These are phyloP conservation scores for Diarsia brunnea DNA, from an alignment of 2,888 invertebrate genomes.

Conservation along the genomic window DNA sequence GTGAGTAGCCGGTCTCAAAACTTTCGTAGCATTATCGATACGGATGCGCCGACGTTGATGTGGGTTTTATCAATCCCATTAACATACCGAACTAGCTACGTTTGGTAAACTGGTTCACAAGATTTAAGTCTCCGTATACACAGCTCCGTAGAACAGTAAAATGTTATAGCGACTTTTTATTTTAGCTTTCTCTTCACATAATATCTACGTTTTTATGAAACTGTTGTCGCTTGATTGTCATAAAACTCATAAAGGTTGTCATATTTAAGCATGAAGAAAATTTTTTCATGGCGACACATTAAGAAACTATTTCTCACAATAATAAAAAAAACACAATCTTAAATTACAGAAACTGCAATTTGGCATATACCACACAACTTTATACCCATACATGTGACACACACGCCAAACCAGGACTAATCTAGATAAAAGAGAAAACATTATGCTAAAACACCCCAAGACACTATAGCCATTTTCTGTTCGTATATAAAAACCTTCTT, in stretches of 20 bases:
- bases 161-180: conserved; percentile 17
- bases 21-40: conserved; percentile 54
- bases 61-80: conserved; percentile 69
- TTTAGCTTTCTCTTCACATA: conserved; percentile 40
- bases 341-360: background rate
- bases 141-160: conserved; percentile 31
- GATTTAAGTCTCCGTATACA: conserved; percentile 44
- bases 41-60: conserved; percentile 61
- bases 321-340: background rate
- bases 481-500: conserved; percentile 11
- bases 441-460: background rate
- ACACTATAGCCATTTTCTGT: conserved; percentile 13
- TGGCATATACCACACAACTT: background rate
- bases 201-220: conserved; percentile 10
- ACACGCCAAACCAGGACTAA: background rate
- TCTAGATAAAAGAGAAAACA: conserved; percentile 28
- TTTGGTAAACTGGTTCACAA: conserved; percentile 67
- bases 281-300: background rate
- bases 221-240: background rate
- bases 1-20: conserved; percentile 10
- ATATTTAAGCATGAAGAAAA: background rate
- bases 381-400: background rate
- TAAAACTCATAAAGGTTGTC: conserved; percentile 1
- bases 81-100: conserved; percentile 63
- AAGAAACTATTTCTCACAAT: background rate